Evolutionary conservation across 2,888 invertebrate genomes (phyloP).

Genomic region (Pseudococcus viburni): DNA sequence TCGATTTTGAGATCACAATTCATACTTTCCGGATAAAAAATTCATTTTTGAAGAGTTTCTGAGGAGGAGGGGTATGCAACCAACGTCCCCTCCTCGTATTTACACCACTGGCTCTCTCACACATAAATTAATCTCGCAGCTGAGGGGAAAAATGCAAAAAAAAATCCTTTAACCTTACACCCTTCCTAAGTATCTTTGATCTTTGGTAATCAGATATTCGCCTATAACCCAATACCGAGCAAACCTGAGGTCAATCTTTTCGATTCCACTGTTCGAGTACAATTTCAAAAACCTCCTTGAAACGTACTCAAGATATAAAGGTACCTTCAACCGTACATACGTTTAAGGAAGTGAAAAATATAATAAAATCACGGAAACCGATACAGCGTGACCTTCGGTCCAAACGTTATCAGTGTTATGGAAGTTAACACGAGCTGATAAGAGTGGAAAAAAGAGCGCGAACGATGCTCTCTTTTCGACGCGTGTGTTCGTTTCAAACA

Average conservation of each 20-base stretch:
- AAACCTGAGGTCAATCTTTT: constrained; percentile 20
- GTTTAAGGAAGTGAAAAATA: constrained; percentile 40
- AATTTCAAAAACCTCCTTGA: constrained; percentile 38
- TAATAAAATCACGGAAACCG: constrained; percentile 47
- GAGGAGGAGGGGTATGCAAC: no score
- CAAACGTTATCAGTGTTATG: constrained; percentile 32
- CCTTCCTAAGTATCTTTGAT: not conserved
- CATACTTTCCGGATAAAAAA: no score
- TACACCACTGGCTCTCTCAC: no score
- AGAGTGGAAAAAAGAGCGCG: not conserved
- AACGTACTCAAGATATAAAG: constrained; percentile 3
- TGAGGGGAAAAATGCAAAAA: no score
- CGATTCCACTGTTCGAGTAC: constrained; percentile 8
- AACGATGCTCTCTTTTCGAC: constrained; percentile 14
- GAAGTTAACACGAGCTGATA: constrained; percentile 43
- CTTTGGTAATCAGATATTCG: not conserved
- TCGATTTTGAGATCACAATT: no score
- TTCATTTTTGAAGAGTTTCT: no score
- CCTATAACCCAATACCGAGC: not conserved
- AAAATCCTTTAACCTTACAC: not conserved
- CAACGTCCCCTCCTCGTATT: no score
- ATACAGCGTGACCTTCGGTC: constrained; percentile 1
- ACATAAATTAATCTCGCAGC: no score
- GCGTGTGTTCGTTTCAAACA: not conserved
- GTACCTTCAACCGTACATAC: constrained; percentile 27